Evolutionary conservation across 1,140 invertebrate species (phyloP).

Genomic region (Amyelois transitella): DNA sequence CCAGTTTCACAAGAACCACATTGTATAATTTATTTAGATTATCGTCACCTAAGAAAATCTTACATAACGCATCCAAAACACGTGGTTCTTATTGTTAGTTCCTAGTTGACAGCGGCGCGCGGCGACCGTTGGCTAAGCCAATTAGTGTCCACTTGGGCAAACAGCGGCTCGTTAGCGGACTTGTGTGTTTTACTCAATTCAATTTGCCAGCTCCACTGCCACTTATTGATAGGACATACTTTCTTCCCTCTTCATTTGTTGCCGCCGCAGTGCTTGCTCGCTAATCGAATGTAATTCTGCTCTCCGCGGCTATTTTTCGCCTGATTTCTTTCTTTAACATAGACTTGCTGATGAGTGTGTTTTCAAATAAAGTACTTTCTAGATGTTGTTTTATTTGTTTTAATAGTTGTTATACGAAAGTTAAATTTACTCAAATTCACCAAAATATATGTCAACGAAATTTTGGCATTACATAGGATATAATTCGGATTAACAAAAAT

Average conservation of each 20-base stretch:
- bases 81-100: conserved; percentile 27
- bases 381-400: no score
- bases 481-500: no score
- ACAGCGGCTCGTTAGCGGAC: conserved; percentile 71
- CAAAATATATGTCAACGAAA: no score
- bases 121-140: conserved; percentile 69
- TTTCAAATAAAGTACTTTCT: no score
- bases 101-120: conserved; percentile 27
- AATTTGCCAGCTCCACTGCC: conserved; percentile 63
- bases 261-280: not conserved
- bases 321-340: no score
- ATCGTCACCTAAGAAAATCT: not conserved
- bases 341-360: no score
- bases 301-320: not conserved
- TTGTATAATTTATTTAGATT: no score
- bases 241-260: conserved; percentile 45
- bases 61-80: conserved; percentile 28
- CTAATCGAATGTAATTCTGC: not conserved
- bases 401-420: no score
- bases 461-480: no score
- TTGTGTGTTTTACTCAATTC: conserved; percentile 72
- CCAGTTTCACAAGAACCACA: no score
- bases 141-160: conserved; percentile 73
- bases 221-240: conserved; percentile 63
- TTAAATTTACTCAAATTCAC: no score